phyloP scores from a whole-genome alignment of 2,797 vertebrate species.

The Mus spretus region DNA sequence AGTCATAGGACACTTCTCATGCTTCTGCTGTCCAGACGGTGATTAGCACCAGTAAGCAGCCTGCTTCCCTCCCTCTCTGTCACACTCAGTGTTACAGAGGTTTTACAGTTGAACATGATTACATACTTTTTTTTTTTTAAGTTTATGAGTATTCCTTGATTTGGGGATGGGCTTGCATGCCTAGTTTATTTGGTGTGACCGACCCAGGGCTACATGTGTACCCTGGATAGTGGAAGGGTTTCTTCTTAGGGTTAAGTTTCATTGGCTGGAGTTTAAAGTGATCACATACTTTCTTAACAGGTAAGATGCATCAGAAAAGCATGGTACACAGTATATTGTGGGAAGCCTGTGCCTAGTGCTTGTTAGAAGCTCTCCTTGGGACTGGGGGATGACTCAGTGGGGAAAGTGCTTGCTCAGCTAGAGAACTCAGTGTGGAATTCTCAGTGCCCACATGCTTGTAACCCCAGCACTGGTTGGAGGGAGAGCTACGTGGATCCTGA shows the following conservation, averaged over 20 bases:
- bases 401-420: neutral
- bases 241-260: too few species aligned
- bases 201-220: too few species aligned
- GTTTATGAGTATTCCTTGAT: too few species aligned
- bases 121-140: too few species aligned
- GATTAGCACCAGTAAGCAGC: constrained; percentile 12
- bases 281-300: constrained; percentile 25
- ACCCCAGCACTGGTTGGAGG: neutral
- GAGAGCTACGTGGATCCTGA: neutral
- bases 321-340: neutral
- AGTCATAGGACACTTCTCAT: neutral
- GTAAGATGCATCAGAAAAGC: neutral
- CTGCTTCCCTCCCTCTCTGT: constrained; percentile 16
- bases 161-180: too few species aligned
- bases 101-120: neutral
- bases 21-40: neutral
- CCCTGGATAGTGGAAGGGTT: too few species aligned
- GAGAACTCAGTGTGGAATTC: neutral
- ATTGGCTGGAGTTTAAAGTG: too few species aligned
- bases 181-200: too few species aligned
- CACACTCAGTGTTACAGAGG: neutral
- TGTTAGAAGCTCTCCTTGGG: neutral
- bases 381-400: neutral
- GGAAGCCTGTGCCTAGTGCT: neutral
- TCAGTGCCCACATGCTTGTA: neutral